Evolutionary conservation across 23 tunicate genomes (phyloP), one percentile per base, ranked within the genome.

Genomic region (Diplosoma virens): DNA sequence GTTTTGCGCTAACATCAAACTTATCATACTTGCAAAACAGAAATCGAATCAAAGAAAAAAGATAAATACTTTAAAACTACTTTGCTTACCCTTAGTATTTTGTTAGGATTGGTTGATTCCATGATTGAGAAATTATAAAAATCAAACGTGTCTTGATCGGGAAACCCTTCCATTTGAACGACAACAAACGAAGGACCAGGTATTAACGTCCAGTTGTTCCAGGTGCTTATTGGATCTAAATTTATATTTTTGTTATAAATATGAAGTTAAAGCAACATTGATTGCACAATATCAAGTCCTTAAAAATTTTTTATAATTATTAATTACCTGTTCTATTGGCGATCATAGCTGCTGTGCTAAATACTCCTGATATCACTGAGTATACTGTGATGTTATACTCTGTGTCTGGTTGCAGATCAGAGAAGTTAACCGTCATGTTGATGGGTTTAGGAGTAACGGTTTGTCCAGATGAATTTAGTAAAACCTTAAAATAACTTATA

Each of bases 401-500:
- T 17, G 87, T 82, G 34, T 60, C 59, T 18, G 87, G 80, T 1
- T 2, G 25, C 30, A 81, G 34, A 2, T 36, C 67, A 29, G 67
- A 4, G 30, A 68, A 81, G 20, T 24, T 22, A 25, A 58, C 26
- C 1, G 55, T 6, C 14, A 45, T 18, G 58, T 53, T 25, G 33
- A 31, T 69, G 33, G 59, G 69, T 4, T 9, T 1, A 1, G 70
- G 36, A 25, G 52, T 30, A 46, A 31, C 5, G 25, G 18, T 25
- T 4, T 56, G 25, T 14, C n/a, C n/a, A n/a, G n/a, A n/a, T n/a
- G n/a, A n/a, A n/a, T n/a, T n/a, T n/a, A n/a, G n/a, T n/a, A n/a
- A n/a, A n/a, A n/a, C n/a, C n/a, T n/a, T n/a, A n/a, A n/a, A n/a
- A n/a, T n/a, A n/a, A n/a, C n/a, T n/a, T n/a, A n/a, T n/a, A n/a